These are phyloP conservation scores for Diaprepes abbreviatus DNA, from an alignment of 2,888 invertebrate genomes.

Conservation along the genomic window DNA sequence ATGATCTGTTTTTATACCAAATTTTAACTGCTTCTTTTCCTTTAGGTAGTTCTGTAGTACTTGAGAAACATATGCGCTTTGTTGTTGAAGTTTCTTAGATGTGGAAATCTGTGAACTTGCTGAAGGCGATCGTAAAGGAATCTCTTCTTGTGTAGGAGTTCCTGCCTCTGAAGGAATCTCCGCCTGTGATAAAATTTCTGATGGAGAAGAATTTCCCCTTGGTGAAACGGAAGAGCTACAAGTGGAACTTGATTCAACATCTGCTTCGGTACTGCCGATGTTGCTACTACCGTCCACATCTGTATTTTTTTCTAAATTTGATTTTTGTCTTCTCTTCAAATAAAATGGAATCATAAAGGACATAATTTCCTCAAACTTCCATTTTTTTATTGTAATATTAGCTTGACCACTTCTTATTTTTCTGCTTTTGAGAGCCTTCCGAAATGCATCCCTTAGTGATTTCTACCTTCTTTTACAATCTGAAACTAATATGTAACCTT, in stretches of 20 bases:
- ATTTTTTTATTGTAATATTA: slow-evolving; percentile 10
- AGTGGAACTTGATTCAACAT: neutral
- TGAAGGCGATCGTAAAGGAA: too few species aligned
- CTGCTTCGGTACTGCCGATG: slow-evolving; percentile 9
- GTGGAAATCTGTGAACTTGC: too few species aligned
- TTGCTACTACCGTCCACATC: too few species aligned
- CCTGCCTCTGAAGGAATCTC: too few species aligned
- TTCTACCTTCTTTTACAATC: slow-evolving; percentile 30
- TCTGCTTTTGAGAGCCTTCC: too few species aligned
- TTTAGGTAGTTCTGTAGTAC: neutral
- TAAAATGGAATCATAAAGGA: slow-evolving; percentile 20
- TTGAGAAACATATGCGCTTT: neutral
- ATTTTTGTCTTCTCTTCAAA: too few species aligned
- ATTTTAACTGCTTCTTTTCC: neutral
- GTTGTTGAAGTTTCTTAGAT: neutral
- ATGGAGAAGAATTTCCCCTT: neutral
- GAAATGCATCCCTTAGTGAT: slow-evolving; percentile 8
- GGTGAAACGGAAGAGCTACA: neutral
- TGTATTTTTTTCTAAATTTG: too few species aligned
- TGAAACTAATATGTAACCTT: neutral
- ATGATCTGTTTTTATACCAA: slow-evolving; percentile 22
- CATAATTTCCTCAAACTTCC: slow-evolving; percentile 29
- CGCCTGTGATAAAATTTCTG: too few species aligned
- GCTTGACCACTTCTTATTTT: slow-evolving; percentile 5
- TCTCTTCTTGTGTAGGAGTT: neutral